Conservation (phyloP, 2,113 vertebrate genomes). For the Xenopus tropicalis region DNA sequence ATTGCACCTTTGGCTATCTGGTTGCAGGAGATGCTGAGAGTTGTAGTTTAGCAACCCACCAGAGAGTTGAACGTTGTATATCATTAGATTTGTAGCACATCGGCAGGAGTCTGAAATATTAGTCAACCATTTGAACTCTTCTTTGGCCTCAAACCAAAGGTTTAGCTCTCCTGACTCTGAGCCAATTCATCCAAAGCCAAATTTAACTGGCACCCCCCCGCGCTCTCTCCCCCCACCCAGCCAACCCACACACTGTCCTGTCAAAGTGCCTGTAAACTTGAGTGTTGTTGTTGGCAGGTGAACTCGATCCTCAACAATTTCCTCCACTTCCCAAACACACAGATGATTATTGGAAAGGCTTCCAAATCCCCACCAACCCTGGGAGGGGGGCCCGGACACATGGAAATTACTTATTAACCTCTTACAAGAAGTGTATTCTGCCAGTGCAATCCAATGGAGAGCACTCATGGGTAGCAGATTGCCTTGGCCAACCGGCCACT, state of each 20-base stretch:
- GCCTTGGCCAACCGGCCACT: no score
- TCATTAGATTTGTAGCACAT: neutral
- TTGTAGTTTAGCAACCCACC: neutral
- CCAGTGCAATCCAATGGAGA: no score
- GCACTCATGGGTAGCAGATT: no score
- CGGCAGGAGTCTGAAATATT: slow-evolving; percentile 17
- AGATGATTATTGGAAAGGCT: slow-evolving; percentile 7
- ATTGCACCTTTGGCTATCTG: no score
- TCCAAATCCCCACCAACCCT: no score
- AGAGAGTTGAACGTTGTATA: neutral
- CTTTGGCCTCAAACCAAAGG: slow-evolving; percentile 14
- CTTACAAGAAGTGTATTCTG: no score
- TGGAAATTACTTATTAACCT: no score
- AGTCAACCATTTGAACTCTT: neutral
- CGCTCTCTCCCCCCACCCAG: neutral
- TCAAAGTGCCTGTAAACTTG: slow-evolving; percentile 44
- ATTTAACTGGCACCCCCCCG: slow-evolving; percentile 29
- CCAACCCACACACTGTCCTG: slow-evolving; percentile 1
- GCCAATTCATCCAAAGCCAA: slow-evolving; percentile 32
- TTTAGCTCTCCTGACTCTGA: neutral
- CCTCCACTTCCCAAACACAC: neutral
- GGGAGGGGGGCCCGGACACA: no score
- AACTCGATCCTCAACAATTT: slow-evolving; percentile 27
- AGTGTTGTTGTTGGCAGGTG: slow-evolving; percentile 49
- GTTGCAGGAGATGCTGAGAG: no score